These are phyloP conservation scores for Spicauda simplicius DNA, from an alignment of 2,888 invertebrate genomes.

Conservation along the genomic window DNA sequence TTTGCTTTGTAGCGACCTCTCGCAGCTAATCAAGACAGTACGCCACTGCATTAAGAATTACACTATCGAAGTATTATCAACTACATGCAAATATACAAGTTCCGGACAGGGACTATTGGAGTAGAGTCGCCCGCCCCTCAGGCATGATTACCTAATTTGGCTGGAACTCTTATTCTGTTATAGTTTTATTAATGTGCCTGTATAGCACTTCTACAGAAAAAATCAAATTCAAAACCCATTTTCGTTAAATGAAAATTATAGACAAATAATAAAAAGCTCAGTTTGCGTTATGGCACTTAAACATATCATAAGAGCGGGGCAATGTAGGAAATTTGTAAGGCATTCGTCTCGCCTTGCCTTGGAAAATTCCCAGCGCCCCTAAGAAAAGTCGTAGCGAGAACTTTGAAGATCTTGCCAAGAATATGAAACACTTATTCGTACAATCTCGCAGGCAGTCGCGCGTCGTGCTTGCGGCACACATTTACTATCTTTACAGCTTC, in stretches of 20 bases:
- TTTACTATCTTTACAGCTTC: background rate
- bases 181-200: too few species aligned
- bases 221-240: background rate
- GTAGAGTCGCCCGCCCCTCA: too few species aligned
- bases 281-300: constrained; percentile 16
- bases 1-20: too few species aligned
- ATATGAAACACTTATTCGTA: constrained; percentile 25
- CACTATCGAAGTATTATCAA: too few species aligned
- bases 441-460: constrained; percentile 11
- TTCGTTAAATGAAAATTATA: background rate
- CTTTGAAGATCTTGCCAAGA: constrained; percentile 27
- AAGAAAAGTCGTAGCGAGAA: constrained; percentile 24
- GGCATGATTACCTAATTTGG: too few species aligned
- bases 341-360: constrained; percentile 25
- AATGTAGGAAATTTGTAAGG: constrained; percentile 26
- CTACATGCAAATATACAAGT: too few species aligned
- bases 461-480: background rate
- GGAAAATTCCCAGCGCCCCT: constrained; percentile 14
- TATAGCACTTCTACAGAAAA: too few species aligned
- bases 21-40: too few species aligned
- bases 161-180: too few species aligned
- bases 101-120: too few species aligned
- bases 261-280: background rate
- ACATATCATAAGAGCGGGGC: constrained; percentile 15
- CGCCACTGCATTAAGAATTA: too few species aligned